Conservation (phyloP, 1,140 invertebrate genomes). For the Ptiloglossa arizonensis region DNA sequence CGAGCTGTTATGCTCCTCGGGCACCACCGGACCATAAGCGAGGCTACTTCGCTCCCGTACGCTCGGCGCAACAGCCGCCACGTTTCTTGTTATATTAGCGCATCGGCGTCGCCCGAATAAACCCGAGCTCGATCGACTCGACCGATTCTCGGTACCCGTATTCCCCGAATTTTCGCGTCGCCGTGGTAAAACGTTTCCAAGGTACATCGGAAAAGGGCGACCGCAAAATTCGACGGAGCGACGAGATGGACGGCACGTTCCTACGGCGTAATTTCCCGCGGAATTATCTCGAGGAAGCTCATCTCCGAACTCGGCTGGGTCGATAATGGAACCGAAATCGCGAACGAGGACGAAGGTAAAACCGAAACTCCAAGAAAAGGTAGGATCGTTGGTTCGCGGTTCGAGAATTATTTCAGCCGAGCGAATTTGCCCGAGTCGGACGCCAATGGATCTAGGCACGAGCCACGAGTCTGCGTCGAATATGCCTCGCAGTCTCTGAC, state of each 20-base stretch:
- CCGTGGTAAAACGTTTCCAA: too few species aligned
- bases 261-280: too few species aligned
- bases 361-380: not conserved
- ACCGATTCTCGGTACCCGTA: not conserved
- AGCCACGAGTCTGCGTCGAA: conserved; percentile 77
- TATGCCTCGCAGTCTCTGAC: conserved; percentile 78
- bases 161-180: not conserved
- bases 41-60: conserved; percentile 78
- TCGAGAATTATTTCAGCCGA: not conserved
- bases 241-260: too few species aligned
- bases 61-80: conserved; percentile 70
- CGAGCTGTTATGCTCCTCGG: conserved; percentile 80
- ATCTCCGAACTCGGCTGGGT: too few species aligned
- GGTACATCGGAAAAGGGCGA: too few species aligned
- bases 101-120: conserved; percentile 75
- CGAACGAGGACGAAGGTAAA: not conserved
- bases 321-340: too few species aligned
- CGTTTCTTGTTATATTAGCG: conserved; percentile 80
- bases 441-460: conserved; percentile 79
- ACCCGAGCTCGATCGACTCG: conserved; percentile 2
- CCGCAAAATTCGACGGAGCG: too few species aligned
- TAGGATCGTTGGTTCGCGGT: too few species aligned
- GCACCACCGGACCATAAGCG: conserved; percentile 81
- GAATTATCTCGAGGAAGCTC: too few species aligned
- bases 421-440: conserved; percentile 50